Conservation (phyloP, 2,888 invertebrate genomes). For the Stomorhina lunata region DNA sequence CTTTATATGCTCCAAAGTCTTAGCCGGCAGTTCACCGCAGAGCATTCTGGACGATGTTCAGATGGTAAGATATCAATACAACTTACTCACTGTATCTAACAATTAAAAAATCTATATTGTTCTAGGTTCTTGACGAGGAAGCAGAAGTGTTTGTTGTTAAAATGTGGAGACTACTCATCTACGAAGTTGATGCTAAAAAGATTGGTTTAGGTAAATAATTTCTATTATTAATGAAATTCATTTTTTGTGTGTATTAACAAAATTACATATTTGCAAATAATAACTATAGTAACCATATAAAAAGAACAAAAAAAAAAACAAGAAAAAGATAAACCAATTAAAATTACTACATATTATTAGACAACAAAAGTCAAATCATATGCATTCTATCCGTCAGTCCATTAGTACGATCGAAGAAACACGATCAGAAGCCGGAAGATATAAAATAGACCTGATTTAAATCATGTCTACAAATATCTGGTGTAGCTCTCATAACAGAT, state of each 20-base stretch:
- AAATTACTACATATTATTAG: constrained; percentile 22
- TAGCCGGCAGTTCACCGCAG: constrained; percentile 95
- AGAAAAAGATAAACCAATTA: constrained; percentile 23
- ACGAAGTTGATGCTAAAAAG: constrained; percentile 99
- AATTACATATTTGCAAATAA: constrained; percentile 66
- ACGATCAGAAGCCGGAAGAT: not conserved
- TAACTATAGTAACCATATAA: constrained; percentile 50
- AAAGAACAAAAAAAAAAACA: constrained; percentile 24
- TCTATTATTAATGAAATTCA: constrained; percentile 54
- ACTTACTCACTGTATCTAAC: not conserved
- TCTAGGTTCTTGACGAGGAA: constrained; percentile 98
- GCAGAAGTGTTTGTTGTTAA: constrained; percentile 99
- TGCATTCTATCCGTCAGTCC: constrained; percentile 5
- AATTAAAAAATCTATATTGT: not conserved
- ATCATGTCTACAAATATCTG: constrained; percentile 12
- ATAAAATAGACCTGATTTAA: constrained; percentile 13
- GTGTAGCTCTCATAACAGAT: constrained; percentile 15
- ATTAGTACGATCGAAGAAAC: constrained; percentile 4
- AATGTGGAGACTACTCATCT: constrained; percentile 99
- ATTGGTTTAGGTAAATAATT: constrained; percentile 90
- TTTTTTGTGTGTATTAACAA: constrained; percentile 65
- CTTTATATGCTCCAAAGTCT: constrained; percentile 99
- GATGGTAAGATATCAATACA: constrained; percentile 86
- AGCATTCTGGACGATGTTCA: constrained; percentile 98
- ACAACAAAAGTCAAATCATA: constrained; percentile 6